These are phyloP conservation scores for Sebastes kiyomatsui DNA, from an alignment of 2,797 vertebrate genomes.

Conservation along the genomic window DNA sequence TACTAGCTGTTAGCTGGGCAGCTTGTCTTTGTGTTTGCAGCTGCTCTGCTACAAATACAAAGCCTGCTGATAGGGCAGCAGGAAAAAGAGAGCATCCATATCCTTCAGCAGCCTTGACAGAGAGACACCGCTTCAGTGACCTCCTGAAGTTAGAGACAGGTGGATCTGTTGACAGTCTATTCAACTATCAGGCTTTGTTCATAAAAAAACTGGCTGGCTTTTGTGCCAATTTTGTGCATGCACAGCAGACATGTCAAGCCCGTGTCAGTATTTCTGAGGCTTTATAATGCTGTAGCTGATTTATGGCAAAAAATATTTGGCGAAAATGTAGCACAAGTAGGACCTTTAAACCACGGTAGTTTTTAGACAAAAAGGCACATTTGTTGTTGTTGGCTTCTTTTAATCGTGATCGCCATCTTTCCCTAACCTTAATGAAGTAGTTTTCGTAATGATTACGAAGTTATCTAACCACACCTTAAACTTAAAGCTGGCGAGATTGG, in stretches of 20 bases:
- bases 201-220: not conserved
- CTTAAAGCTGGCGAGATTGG: too few relatives aligned
- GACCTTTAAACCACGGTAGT: not conserved
- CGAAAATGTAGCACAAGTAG: too few relatives aligned
- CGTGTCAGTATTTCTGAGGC: not conserved
- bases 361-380: not conserved
- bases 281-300: too few relatives aligned
- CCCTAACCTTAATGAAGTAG: not conserved
- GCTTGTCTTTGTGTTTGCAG: conserved; percentile 14
- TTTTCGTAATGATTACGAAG: not conserved
- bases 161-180: not conserved
- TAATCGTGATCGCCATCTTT: not conserved
- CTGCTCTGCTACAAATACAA: conserved; percentile 21
- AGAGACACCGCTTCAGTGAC: not conserved
- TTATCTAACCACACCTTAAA: not conserved
- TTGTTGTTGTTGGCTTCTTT: not conserved
- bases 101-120: conserved; percentile 42
- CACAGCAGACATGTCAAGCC: not conserved
- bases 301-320: too few relatives aligned
- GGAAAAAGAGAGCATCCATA: conserved; percentile 2
- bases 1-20: not conserved
- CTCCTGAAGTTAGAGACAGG: not conserved
- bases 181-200: not conserved
- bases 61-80: conserved; percentile 21
- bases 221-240: not conserved